Base-by-base conservation (phyloP, 1,140 invertebrate genomes). In the Rhopalosiphum maidis region DNA sequence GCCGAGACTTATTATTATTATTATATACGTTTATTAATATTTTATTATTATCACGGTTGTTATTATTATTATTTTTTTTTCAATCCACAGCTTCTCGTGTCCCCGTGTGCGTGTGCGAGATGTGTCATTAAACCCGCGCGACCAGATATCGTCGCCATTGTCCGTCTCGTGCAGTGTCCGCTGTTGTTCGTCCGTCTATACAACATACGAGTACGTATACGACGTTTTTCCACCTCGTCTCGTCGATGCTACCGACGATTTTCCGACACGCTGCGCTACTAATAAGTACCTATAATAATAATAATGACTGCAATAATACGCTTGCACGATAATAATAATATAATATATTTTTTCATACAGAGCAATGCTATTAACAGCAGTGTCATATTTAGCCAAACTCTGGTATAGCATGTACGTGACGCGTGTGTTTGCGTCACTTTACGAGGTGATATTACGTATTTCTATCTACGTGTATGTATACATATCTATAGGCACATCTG, bases 121-220 rank as follows among this genome's bases (percentile, higher is more conserved):
- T 89, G 87, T 89, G 87, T 89, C 87, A 89, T 89, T 89, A 89
- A 89, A 89, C 87, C n/a, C 87, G 48, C 46, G 85, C 43, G 85
- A 87, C 85, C 86, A 87, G 25, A 30, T 25, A 54, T 54, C 85
- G 35, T 43, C 85, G 85, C n/a, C 48, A 89, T 89, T 89, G 86
- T 88, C 86, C 86, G 25, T 87, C 43, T 46, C 4, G 41, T 25
- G 30, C 86, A n/a, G 86, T n/a, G 46, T 48, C 30, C 23, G 25
- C 7, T n/a, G 22, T 23, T 51, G 46, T 18, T 48, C 43, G 37
- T 51, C 41, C 86, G 43, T 88, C 43, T 11, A 60, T 55, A 25
- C 30, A 60, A 25, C 18, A 54, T 21, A 54, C n/a, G n/a, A n/a
- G 18, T 15, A 51, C 51, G 18, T 54, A 22, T 35, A n/a, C 48